Base-by-base conservation (phyloP, 2,888 invertebrate genomes). In the Synanthedon andrenaeformis region DNA sequence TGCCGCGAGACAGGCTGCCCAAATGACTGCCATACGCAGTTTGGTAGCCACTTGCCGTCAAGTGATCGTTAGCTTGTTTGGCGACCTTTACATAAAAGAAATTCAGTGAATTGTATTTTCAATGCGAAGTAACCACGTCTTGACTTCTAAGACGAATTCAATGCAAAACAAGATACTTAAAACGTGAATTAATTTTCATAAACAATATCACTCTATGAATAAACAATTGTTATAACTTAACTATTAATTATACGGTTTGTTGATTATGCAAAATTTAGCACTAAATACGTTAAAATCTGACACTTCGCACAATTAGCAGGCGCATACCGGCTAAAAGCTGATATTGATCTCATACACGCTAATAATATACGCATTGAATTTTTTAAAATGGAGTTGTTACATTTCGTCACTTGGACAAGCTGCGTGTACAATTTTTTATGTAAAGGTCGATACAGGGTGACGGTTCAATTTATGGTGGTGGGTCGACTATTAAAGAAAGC, bases 221-320 rank as follows among this genome's bases (percentile, higher is more conserved):
- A 55, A 52, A 60, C 42, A 59, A 57, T 58, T 58, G 59, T 51
- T 53, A 55, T 19, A 28, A 58, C 35, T 35, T 35, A 35, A 35
- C 35, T 35, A 35, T 35, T 55, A 59, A 53, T 76, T 72, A 64
- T 60, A 74, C 62, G 72, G 65, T 56, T 65, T 65, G 76, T 76
- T 76, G 60, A 58, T 41, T 72, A 71, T 71, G 75, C 67, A 68
- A 72, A 74, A 72, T 63, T 66, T 66, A 13, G 51, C 23, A 35
- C 54, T 54, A 42, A 50, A 53, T 35, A 35, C 28, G 53, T 56
- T 54, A 57, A 63, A 64, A 63, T 58, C 61, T 63, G 62, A 65
- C 66, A 64, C 61, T 62, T 67, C 67, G 59, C 58, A 66, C 70
- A 72, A 73, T 74, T 72, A 72, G 61, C 54, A 59, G 52, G 57